Conservation (phyloP, 2,797 vertebrate genomes). For the Ispidina lecontei region DNA sequence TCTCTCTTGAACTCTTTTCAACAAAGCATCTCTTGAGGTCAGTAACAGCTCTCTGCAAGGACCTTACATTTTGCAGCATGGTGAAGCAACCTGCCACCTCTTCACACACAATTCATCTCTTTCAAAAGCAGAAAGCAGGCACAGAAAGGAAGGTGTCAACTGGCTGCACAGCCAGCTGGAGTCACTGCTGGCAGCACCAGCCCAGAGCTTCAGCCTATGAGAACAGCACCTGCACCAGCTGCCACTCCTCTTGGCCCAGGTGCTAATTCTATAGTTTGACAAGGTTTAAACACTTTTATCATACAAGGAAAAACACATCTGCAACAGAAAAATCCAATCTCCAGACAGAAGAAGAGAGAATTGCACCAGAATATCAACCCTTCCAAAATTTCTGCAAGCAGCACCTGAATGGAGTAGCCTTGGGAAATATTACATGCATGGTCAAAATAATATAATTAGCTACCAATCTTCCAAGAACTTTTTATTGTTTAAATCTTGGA, state of each 20-base stretch:
- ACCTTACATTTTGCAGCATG: background rate
- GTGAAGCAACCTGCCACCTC: background rate
- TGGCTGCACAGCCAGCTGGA: background rate
- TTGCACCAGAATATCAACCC: background rate
- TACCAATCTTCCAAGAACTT: background rate
- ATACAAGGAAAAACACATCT: background rate
- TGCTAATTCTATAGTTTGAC: background rate
- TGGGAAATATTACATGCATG: background rate
- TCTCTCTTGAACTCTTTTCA: background rate
- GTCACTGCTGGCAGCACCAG: background rate
- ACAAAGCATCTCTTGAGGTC: background rate
- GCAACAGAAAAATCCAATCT: background rate
- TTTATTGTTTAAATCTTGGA: conserved; percentile 45
- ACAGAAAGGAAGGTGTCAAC: background rate
- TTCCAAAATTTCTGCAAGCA: background rate
- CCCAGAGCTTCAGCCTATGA: background rate
- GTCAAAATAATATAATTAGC: background rate
- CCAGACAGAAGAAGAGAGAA: background rate
- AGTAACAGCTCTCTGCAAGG: background rate
- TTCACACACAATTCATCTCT: background rate
- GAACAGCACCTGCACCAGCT: background rate
- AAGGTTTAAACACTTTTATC: background rate
- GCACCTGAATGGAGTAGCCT: background rate
- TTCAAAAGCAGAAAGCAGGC: background rate
- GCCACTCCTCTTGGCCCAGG: background rate